phyloP scores from a whole-genome alignment of 2,888 invertebrate genomes.

The Pyrochroa serraticornis region DNA sequence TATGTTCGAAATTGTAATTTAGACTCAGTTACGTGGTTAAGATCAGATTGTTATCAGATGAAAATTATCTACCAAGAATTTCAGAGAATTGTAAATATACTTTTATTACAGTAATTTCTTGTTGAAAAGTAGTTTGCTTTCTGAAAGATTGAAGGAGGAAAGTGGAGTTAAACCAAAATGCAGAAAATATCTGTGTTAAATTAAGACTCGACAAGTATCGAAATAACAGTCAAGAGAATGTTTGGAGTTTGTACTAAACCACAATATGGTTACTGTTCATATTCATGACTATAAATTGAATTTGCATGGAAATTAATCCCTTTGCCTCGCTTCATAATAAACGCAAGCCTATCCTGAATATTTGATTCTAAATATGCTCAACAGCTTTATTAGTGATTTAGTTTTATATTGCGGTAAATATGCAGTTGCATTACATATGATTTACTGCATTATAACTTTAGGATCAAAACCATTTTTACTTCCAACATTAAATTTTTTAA shows the following conservation, averaged over 20 bases:
- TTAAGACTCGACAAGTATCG: conserved; percentile 3
- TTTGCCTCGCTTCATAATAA: conserved; percentile 15
- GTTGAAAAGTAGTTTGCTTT: too few species aligned
- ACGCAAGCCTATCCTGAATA: conserved; percentile 18
- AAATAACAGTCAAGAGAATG: background rate
- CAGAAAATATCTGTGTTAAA: too few species aligned
- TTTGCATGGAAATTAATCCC: conserved; percentile 23
- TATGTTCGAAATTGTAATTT: too few species aligned
- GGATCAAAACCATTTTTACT: too few species aligned
- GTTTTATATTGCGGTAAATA: background rate
- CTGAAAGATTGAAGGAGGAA: too few species aligned
- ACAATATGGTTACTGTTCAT: conserved; percentile 17
- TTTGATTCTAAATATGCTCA: conserved; percentile 6
- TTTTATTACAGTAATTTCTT: too few species aligned
- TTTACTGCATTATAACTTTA: background rate
- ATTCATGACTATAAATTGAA: conserved; percentile 19
- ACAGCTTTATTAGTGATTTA: background rate
- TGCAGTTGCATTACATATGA: background rate
- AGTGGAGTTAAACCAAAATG: too few species aligned
- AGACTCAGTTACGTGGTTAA: too few species aligned
- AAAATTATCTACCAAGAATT: too few species aligned
- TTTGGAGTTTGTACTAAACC: conserved; percentile 11
- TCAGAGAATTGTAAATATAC: too few species aligned
- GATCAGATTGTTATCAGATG: too few species aligned
- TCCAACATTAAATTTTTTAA: too few species aligned